These are phyloP conservation scores for Oscheius sp. DNA, from an alignment of 2,888 invertebrate species.

Conservation along the genomic window DNA sequence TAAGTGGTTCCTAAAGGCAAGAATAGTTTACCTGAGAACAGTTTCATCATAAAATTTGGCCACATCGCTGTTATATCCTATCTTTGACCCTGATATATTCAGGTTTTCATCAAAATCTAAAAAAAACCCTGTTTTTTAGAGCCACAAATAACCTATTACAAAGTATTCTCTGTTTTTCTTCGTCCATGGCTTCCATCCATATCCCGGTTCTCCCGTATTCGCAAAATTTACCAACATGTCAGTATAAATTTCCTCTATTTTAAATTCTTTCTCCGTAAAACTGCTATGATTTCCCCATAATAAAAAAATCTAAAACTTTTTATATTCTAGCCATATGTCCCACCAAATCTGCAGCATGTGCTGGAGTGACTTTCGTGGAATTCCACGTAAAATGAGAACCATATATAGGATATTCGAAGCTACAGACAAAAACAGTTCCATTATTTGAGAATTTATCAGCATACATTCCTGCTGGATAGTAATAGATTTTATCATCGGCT, in stretches of 20 bases:
- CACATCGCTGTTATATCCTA: neutral
- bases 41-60: neutral
- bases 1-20: too few relatives aligned
- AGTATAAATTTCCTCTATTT: conserved; percentile 35
- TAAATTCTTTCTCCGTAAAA: neutral
- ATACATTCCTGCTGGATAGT: neutral
- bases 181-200: conserved; percentile 33
- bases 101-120: neutral
- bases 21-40: neutral
- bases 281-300: neutral
- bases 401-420: neutral
- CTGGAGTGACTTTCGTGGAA: neutral
- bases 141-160: conserved; percentile 28
- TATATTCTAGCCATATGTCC: neutral
- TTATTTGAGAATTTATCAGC: neutral
- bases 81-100: neutral
- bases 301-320: neutral
- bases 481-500: neutral
- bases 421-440: neutral
- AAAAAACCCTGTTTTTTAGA: neutral
- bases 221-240: conserved; percentile 42
- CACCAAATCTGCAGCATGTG: conserved; percentile 9
- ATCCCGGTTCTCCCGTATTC: conserved; percentile 33
- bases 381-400: neutral
- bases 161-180: conserved; percentile 32